Conservation (phyloP, 2,888 invertebrate genomes). For the Ferdinandea cuprea region DNA sequence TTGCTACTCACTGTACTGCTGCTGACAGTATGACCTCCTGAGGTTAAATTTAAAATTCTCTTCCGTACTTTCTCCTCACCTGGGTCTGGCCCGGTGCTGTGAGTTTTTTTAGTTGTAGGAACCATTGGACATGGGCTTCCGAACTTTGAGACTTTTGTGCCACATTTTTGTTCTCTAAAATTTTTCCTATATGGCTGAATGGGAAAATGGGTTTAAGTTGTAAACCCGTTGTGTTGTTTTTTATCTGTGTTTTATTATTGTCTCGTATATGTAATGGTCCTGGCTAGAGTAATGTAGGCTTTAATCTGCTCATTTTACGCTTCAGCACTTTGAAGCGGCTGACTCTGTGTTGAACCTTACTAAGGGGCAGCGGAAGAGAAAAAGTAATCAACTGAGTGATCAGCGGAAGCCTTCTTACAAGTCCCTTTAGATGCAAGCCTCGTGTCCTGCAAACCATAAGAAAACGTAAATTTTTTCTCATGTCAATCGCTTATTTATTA, state of each 20-base stretch:
- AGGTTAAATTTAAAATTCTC: slow-evolving; percentile 60
- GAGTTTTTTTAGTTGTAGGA: slow-evolving; percentile 6
- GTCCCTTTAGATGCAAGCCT: too few relatives aligned
- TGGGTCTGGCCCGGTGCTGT: neutral
- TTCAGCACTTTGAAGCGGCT: slow-evolving; percentile 59
- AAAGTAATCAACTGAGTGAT: too few relatives aligned
- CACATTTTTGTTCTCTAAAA: slow-evolving; percentile 23
- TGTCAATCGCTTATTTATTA: too few relatives aligned
- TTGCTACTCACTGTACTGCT: too few relatives aligned
- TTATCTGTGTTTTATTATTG: slow-evolving; percentile 27
- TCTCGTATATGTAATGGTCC: slow-evolving; percentile 10
- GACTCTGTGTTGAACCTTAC: too few relatives aligned
- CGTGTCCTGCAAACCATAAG: too few relatives aligned
- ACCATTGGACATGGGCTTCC: slow-evolving; percentile 62
- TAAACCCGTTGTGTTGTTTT: neutral
- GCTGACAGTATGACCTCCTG: too few relatives aligned
- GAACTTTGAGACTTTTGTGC: slow-evolving; percentile 54
- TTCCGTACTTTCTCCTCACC: neutral
- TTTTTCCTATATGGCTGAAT: slow-evolving; percentile 37
- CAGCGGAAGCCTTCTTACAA: too few relatives aligned
- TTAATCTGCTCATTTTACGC: slow-evolving; percentile 56
- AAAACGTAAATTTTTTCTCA: too few relatives aligned
- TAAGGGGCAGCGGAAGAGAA: too few relatives aligned
- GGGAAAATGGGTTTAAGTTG: slow-evolving; percentile 54
- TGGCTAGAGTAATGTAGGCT: slow-evolving; percentile 40